Evolutionary conservation across 2,888 invertebrate species (phyloP).

Genomic region (Deilephila porcellus): DNA sequence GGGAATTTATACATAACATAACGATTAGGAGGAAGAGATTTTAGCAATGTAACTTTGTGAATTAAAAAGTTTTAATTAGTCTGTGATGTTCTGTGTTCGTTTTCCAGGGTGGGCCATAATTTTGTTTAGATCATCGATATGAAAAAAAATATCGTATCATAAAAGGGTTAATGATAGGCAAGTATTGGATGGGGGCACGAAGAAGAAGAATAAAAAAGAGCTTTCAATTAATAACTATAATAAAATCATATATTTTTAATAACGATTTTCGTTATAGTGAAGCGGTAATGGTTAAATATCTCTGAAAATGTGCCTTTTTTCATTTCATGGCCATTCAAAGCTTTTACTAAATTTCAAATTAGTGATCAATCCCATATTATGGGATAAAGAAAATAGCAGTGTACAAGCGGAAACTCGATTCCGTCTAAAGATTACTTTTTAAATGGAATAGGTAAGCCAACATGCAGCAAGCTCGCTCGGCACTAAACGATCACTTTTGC

Average conservation of each 20-base stretch:
- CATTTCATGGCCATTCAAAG: background rate
- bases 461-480: background rate
- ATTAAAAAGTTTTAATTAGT: background rate
- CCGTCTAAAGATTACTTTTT: constrained; percentile 7
- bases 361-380: background rate
- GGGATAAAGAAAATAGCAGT: background rate
- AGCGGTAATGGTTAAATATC: too few species aligned
- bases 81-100: too few species aligned
- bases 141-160: too few species aligned
- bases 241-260: too few species aligned
- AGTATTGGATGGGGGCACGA: too few species aligned
- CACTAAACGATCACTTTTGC: constrained; percentile 7
- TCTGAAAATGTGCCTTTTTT: background rate
- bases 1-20: background rate
- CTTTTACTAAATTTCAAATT: background rate
- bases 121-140: too few species aligned
- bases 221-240: too few species aligned
- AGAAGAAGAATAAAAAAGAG: too few species aligned
- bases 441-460: constrained; percentile 1
- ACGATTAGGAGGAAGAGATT: background rate
- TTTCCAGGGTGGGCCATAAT: too few species aligned
- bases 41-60: background rate
- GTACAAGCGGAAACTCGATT: background rate
- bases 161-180: too few species aligned
- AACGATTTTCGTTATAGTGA: too few species aligned